These are phyloP conservation scores for Pelodytes ibericus DNA, from an alignment of 2,797 vertebrate species.

Conservation along the genomic window DNA sequence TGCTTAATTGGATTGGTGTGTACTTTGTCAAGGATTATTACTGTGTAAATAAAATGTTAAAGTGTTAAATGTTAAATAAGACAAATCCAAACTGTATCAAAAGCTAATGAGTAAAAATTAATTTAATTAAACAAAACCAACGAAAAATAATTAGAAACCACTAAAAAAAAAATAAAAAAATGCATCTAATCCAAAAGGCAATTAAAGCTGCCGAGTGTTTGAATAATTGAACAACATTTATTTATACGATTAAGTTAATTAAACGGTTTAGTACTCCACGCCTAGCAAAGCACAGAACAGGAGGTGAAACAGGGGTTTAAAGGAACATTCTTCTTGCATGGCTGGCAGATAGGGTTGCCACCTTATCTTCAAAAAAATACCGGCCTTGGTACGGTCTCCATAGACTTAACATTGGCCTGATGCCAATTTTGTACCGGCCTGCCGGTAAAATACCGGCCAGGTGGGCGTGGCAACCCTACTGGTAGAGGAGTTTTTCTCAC, in stretches of 20 bases:
- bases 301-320: too few relatives aligned
- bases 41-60: conserved; percentile 69
- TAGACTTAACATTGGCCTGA: too few relatives aligned
- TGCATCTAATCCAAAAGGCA: conserved; percentile 25
- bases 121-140: conserved; percentile 14
- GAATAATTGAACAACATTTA: conserved; percentile 17
- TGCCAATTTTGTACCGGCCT: too few relatives aligned
- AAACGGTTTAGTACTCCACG: background rate
- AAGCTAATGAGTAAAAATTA: conserved; percentile 22
- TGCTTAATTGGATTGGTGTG: conserved; percentile 64
- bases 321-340: too few relatives aligned
- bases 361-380: too few relatives aligned
- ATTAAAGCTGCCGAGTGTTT: conserved; percentile 25
- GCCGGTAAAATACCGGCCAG: too few relatives aligned
- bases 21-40: conserved; percentile 69
- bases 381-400: too few relatives aligned
- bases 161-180: conserved; percentile 8
- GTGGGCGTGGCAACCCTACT: too few relatives aligned
- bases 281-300: background rate
- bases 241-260: conserved; percentile 20
- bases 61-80: conserved; percentile 62
- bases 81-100: conserved; percentile 15
- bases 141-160: conserved; percentile 33
- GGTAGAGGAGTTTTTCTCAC: too few relatives aligned
- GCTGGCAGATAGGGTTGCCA: too few relatives aligned